phyloP scores from a whole-genome alignment of 2,888 invertebrate species.

The Euproctis similis region DNA sequence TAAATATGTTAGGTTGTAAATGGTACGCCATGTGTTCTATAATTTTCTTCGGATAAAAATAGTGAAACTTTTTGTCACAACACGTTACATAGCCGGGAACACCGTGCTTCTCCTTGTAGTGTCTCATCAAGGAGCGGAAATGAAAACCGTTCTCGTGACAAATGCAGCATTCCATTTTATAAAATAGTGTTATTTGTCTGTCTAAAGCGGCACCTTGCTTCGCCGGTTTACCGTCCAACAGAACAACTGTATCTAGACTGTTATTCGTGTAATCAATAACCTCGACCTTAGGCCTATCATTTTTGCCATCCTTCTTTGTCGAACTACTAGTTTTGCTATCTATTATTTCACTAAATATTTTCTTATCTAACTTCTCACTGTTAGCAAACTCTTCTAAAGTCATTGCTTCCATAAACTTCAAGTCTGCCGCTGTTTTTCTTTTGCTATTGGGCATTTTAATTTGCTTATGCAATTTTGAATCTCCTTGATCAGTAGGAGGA shows the following conservation, averaged over 20 bases:
- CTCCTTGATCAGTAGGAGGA: constrained; percentile 46
- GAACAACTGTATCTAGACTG: constrained; percentile 46
- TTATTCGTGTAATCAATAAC: constrained; percentile 28
- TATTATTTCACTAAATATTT: constrained; percentile 33
- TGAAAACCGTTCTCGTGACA: constrained; percentile 62
- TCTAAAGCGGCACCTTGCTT: constrained; percentile 59
- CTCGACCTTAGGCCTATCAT: constrained; percentile 21
- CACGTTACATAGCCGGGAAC: constrained; percentile 68
- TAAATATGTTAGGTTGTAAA: constrained; percentile 64
- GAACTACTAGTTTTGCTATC: constrained; percentile 16
- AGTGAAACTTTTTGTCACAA: constrained; percentile 67
- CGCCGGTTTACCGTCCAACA: constrained; percentile 60
- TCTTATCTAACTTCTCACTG: constrained; percentile 51
- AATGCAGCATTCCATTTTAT: constrained; percentile 70
- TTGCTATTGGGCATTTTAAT: constrained; percentile 27
- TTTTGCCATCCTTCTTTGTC: constrained; percentile 21
- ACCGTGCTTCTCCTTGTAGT: constrained; percentile 67
- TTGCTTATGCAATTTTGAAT: constrained; percentile 32
- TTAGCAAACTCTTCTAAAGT: constrained; percentile 60
- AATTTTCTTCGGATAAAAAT: constrained; percentile 67
- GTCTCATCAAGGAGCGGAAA: constrained; percentile 63
- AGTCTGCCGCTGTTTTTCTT: constrained; percentile 45
- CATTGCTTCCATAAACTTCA: constrained; percentile 61
- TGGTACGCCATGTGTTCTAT: constrained; percentile 71
- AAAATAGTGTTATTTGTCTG: constrained; percentile 63